phyloP scores from a whole-genome alignment of 2,797 vertebrate genomes.

The Cephalopachus bancanus region DNA sequence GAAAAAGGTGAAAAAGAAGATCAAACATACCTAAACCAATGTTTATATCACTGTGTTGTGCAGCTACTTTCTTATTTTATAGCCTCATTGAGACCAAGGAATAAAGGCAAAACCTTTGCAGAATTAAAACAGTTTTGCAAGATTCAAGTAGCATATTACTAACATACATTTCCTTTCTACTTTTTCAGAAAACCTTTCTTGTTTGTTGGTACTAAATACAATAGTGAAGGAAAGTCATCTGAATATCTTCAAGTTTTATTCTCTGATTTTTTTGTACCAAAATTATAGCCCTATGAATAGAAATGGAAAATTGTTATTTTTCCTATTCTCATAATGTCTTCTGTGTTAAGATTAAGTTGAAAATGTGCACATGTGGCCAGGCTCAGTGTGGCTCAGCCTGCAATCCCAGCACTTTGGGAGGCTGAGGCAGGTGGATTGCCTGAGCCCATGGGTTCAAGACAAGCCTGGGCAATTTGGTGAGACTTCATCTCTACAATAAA shows the following conservation, averaged over 20 bases:
- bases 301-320: constrained; percentile 41
- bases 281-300: not conserved
- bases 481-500: no score
- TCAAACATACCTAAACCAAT: not conserved
- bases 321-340: not conserved
- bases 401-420: no score
- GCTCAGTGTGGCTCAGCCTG: no score
- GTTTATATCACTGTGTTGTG: not conserved
- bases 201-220: not conserved
- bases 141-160: not conserved
- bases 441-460: no score
- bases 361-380: not conserved
- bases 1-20: constrained; percentile 57
- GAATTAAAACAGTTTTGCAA: constrained; percentile 24
- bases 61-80: constrained; percentile 33
- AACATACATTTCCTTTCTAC: not conserved
- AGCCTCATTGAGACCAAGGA: constrained; percentile 43
- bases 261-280: constrained; percentile 45
- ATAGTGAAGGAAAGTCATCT: not conserved
- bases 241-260: constrained; percentile 38
- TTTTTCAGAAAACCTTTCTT: constrained; percentile 39
- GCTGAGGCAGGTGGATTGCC: no score
- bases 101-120: constrained; percentile 48
- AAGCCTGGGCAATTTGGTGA: no score
- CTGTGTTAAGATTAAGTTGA: constrained; percentile 45